phyloP scores from a whole-genome alignment of 2,113 vertebrate genomes.

The Junco hyemalis region DNA sequence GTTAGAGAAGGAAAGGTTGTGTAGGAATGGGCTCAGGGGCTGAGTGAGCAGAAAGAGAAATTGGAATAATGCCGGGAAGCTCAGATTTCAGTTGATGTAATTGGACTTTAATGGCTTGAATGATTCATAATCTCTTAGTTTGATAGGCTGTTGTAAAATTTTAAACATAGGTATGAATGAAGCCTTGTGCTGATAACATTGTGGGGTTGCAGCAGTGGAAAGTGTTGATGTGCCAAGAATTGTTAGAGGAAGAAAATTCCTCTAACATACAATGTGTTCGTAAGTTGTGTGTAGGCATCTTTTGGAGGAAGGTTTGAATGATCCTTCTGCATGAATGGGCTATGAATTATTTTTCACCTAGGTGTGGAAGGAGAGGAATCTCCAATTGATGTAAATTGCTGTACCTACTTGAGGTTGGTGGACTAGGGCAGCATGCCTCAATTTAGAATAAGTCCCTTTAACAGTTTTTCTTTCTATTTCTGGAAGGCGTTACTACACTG shows the following conservation, averaged over 20 bases:
- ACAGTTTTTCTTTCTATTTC: neutral
- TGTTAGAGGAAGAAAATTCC: neutral
- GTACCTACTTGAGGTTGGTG: neutral
- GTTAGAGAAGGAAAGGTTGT: neutral
- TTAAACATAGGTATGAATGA: conserved; percentile 3
- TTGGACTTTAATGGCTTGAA: neutral
- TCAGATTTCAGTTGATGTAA: conserved; percentile 10
- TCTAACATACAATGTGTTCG: accelerated
- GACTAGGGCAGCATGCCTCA: neutral
- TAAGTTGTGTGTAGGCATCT: neutral
- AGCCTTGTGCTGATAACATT: neutral
- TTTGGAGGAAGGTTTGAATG: neutral
- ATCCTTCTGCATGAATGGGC: neutral
- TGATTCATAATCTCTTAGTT: neutral
- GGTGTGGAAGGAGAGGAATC: neutral
- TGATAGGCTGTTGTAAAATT: neutral
- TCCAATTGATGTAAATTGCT: neutral
- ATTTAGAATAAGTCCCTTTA: neutral
- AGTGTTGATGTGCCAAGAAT: neutral
- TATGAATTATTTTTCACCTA: neutral
- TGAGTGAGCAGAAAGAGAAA: neutral
- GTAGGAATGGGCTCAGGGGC: neutral
- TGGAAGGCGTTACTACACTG: neutral
- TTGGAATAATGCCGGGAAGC: neutral
- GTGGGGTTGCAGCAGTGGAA: neutral